Conservation (phyloP, 2,113 vertebrate species). For the Anseranas semipalmata region DNA sequence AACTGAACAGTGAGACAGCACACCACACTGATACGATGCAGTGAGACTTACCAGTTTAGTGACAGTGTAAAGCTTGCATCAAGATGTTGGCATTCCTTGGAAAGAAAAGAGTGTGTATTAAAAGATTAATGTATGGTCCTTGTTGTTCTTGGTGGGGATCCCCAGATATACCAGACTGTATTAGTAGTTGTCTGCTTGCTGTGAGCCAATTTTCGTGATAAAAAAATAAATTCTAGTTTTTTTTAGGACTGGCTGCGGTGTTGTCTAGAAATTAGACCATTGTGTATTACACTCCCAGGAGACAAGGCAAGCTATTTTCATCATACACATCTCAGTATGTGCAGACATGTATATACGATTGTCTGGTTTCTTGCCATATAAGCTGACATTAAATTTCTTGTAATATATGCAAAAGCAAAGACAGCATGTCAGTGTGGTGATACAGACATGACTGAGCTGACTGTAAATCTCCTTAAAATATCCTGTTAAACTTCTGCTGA, state of each 20-base stretch:
- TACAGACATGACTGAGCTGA: slow-evolving; percentile 22
- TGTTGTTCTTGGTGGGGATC: neutral
- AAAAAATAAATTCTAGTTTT: neutral
- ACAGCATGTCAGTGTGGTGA: neutral
- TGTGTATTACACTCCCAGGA: neutral
- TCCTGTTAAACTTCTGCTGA: slow-evolving; percentile 24
- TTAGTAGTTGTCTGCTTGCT: neutral
- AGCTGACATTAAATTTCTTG: neutral
- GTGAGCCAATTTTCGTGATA: neutral
- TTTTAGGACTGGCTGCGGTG: neutral
- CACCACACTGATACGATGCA: neutral
- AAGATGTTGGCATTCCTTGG: neutral
- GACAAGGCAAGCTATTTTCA: neutral
- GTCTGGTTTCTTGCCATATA: neutral
- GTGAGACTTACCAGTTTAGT: neutral
- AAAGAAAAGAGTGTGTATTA: neutral
- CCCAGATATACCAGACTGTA: neutral
- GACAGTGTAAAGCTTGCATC: neutral
- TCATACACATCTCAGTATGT: neutral
- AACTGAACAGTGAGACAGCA: neutral
- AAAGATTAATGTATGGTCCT: neutral
- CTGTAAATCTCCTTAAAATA: slow-evolving; percentile 50
- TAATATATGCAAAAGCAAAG: slow-evolving; percentile 16
- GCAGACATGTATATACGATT: neutral
- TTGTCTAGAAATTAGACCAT: neutral